Conservation (phyloP, 2,113 vertebrate genomes). For the Saccopteryx leptura region DNA sequence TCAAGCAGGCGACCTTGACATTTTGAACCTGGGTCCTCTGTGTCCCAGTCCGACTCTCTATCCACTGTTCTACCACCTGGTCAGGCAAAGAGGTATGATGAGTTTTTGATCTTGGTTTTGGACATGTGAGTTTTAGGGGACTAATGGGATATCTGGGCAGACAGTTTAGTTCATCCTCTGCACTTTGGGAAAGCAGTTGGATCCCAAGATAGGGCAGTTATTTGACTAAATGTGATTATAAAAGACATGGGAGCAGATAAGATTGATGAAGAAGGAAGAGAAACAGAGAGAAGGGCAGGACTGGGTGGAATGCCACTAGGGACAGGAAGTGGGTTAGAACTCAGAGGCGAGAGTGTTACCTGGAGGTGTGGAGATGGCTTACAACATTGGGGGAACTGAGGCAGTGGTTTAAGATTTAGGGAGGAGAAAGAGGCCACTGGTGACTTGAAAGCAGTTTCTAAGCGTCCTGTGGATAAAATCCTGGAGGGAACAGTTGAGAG, state of each 20-base stretch:
- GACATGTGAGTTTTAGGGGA: neutral
- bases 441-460: neutral
- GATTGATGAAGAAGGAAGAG: neutral
- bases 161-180: neutral
- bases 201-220: neutral
- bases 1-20: too few species aligned
- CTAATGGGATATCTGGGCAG: neutral
- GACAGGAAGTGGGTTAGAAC: neutral
- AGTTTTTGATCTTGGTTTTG: conserved; percentile 13
- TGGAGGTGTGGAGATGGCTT: neutral
- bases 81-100: neutral
- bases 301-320: neutral
- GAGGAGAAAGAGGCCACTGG: neutral
- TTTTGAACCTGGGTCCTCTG: too few species aligned
- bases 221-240: neutral
- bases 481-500: neutral
- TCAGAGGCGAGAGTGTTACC: neutral
- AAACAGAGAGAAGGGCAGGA: neutral
- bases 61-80: too few species aligned
- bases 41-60: too few species aligned
- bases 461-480: neutral
- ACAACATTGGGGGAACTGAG: neutral
- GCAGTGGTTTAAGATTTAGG: neutral
- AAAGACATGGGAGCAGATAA: neutral
- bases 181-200: neutral